These are phyloP conservation scores for Scortum barcoo DNA, from an alignment of 2,113 vertebrate species.

Conservation along the genomic window DNA sequence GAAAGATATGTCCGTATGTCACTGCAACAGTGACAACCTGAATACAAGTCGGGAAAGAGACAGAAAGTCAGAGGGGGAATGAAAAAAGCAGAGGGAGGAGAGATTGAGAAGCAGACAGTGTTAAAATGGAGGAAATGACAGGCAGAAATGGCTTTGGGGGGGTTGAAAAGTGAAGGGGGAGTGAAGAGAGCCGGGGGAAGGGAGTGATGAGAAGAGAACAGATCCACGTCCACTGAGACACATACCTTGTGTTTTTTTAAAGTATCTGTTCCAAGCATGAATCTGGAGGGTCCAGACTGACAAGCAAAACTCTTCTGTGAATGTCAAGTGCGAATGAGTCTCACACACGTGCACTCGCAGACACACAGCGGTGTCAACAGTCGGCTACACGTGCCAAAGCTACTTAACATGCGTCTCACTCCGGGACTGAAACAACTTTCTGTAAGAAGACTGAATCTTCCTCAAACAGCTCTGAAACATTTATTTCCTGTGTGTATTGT, in stretches of 20 bases:
- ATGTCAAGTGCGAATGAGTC: neutral
- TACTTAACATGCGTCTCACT: conserved; percentile 18
- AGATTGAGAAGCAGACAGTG: neutral
- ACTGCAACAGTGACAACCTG: neutral
- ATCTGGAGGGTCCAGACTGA: neutral
- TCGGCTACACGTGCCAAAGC: neutral
- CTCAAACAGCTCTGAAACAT: conserved; percentile 1
- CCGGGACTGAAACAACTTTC: neutral
- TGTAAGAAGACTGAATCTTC: neutral
- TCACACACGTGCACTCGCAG: neutral
- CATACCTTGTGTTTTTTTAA: neutral
- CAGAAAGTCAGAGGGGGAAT: neutral
- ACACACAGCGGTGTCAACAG: neutral
- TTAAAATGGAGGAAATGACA: neutral
- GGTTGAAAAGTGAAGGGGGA: neutral
- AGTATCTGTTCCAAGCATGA: neutral
- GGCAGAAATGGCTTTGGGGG: neutral
- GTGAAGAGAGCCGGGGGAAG: neutral
- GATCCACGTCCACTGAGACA: neutral
- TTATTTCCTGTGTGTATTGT: neutral
- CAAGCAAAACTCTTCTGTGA: neutral
- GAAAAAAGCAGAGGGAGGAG: neutral
- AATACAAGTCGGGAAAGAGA: neutral
- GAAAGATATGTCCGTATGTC: neutral
- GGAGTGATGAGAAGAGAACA: neutral